phyloP scores from a whole-genome alignment of 2,888 invertebrate genomes.

The Deilephila elpenor region DNA sequence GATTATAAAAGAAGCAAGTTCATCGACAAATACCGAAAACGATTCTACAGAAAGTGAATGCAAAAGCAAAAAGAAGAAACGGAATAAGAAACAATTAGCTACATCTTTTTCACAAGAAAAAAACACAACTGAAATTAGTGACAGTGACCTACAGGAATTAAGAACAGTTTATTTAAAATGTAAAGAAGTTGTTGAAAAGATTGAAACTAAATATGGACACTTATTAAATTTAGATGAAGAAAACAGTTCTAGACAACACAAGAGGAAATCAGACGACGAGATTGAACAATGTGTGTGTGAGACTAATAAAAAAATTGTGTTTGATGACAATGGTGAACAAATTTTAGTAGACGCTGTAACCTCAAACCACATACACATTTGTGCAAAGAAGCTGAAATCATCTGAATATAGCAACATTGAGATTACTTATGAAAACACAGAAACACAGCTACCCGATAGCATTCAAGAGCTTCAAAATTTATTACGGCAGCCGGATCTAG shows the following conservation, averaged over 20 bases:
- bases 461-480: conserved; percentile 56
- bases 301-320: conserved; percentile 68
- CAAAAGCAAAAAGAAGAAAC: conserved; percentile 36
- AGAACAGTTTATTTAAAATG: conserved; percentile 67
- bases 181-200: conserved; percentile 65
- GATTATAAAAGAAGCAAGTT: conserved; percentile 17
- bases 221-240: conserved; percentile 56
- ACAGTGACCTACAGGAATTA: conserved; percentile 66
- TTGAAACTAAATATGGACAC: conserved; percentile 74
- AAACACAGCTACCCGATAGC: conserved; percentile 57
- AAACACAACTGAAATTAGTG: conserved; percentile 45
- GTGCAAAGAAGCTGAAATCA: conserved; percentile 52
- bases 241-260: background rate
- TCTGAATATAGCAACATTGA: conserved; percentile 44
- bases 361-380: conserved; percentile 68
- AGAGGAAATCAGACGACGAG: conserved; percentile 34
- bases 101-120: conserved; percentile 33
- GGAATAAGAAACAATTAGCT: conserved; percentile 34
- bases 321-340: conserved; percentile 71
- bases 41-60: conserved; percentile 35
- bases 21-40: conserved; percentile 6
- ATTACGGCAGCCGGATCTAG: conserved; percentile 56
- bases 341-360: conserved; percentile 44
- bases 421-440: conserved; percentile 58
- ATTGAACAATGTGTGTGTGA: conserved; percentile 59